A percentile compares a stretch with the other conserved stretches of the same genome.
phyloP scores from a whole-genome alignment of 2,888 invertebrate species.

The Byasa hedistus region DNA sequence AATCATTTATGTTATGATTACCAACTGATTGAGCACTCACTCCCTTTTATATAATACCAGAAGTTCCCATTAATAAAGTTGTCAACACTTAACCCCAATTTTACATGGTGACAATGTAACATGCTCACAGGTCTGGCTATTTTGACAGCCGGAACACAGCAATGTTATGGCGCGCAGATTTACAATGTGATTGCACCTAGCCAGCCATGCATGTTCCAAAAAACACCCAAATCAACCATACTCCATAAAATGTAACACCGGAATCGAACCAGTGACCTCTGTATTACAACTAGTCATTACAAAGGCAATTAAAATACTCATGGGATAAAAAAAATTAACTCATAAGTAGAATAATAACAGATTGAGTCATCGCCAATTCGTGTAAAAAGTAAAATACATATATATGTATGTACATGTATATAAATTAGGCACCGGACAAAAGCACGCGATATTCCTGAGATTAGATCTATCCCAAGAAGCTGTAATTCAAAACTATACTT shows the following conservation, averaged over 20 bases:
- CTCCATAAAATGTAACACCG: not conserved
- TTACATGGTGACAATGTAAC: too few species aligned
- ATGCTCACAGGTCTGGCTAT: too few species aligned
- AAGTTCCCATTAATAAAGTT: not conserved
- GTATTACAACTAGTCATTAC: not conserved
- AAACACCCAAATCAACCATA: not conserved
- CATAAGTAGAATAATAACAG: slow-evolving; percentile 14
- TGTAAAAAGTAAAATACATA: slow-evolving; percentile 31
- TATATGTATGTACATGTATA: slow-evolving; percentile 30
- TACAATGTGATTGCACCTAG: too few species aligned
- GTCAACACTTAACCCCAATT: too few species aligned
- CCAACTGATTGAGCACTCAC: slow-evolving; percentile 19
- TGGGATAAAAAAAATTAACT: slow-evolving; percentile 7
- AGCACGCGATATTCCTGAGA: slow-evolving; percentile 50
- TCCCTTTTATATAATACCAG: too few species aligned
- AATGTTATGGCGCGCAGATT: too few species aligned
- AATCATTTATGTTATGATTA: not conserved
- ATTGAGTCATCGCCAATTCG: slow-evolving; percentile 20
- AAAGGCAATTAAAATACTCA: not conserved
- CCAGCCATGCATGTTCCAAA: too few species aligned
- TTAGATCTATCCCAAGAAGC: slow-evolving; percentile 37
- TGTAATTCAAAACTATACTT: slow-evolving; percentile 47
- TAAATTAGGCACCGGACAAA: slow-evolving; percentile 51
- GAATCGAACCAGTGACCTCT: too few species aligned
- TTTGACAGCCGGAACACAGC: too few species aligned